Percentiles rank a stretch among this genome's conserved stretches.
Conservation (phyloP, 2,888 invertebrate genomes). For the Cheilosia grossa region DNA sequence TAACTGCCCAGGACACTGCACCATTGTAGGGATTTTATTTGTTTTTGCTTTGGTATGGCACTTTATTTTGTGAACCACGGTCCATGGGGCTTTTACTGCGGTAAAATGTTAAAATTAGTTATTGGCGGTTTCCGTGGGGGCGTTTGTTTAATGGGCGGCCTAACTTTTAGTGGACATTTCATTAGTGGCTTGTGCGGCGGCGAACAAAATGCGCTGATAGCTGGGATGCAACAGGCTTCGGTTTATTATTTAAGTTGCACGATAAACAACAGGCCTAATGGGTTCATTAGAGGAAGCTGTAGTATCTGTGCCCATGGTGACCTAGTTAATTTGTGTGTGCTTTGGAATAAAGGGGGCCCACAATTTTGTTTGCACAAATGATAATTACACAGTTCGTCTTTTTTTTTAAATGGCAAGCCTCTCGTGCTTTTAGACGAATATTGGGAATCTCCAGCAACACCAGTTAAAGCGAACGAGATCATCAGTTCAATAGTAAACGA, state of each 20-base stretch:
- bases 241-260: conserved; percentile 8
- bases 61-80: conserved; percentile 28
- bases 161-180: conserved; percentile 10
- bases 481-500: too few species aligned
- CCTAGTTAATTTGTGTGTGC: background rate
- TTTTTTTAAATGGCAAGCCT: too few species aligned
- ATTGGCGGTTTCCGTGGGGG: conserved; percentile 38
- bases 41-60: conserved; percentile 10
- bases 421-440: too few species aligned
- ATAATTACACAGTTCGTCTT: too few species aligned
- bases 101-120: conserved; percentile 55
- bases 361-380: too few species aligned
- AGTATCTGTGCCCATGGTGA: background rate
- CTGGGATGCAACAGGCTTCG: conserved; percentile 25
- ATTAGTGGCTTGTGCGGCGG: background rate
- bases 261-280: background rate
- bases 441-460: too few species aligned
- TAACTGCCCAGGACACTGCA: conserved; percentile 13
- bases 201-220: background rate
- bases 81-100: conserved; percentile 1
- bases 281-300: background rate
- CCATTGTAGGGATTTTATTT: conserved; percentile 36
- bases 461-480: too few species aligned
- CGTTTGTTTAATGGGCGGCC: conserved; percentile 35
- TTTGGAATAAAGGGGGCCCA: background rate